Percentiles rank a stretch among this genome's conserved stretches.
Evolutionary conservation across 2,888 invertebrate genomes (phyloP).

Genomic region (Apodemia zela): DNA sequence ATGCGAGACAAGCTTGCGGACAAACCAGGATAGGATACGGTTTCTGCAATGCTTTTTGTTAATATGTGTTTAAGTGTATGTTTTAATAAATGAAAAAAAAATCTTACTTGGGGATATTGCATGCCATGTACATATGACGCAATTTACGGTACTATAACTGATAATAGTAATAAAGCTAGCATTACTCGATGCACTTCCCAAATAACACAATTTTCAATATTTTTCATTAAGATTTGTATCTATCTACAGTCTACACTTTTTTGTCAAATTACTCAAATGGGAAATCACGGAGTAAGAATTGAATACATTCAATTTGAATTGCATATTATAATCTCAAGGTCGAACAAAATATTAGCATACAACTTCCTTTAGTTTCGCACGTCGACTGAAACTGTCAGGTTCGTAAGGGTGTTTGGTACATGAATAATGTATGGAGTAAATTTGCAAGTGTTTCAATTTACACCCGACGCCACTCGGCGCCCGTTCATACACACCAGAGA

Average conservation of each 20-base stretch:
- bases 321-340: slow-evolving; percentile 17
- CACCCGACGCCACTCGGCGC: slow-evolving; percentile 68
- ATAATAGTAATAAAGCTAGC: no score
- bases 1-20: no score
- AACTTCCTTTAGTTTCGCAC: slow-evolving; percentile 43
- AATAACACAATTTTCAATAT: no score
- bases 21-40: no score
- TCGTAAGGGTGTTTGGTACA: slow-evolving; percentile 65
- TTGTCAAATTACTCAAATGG: background rate
- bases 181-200: no score
- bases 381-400: slow-evolving; percentile 62
- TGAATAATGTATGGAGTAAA: slow-evolving; percentile 79
- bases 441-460: slow-evolving; percentile 81
- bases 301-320: slow-evolving; percentile 15
- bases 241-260: background rate
- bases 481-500: slow-evolving; percentile 60
- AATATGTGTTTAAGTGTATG: no score
- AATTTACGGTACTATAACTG: no score
- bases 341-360: slow-evolving; percentile 16
- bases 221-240: no score
- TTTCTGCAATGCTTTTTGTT: no score
- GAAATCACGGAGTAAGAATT: background rate
- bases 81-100: no score
- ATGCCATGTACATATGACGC: no score
- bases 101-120: no score